These are phyloP conservation scores for Cydia pomonella DNA, from an alignment of 1,140 invertebrate species.

Conservation along the genomic window DNA sequence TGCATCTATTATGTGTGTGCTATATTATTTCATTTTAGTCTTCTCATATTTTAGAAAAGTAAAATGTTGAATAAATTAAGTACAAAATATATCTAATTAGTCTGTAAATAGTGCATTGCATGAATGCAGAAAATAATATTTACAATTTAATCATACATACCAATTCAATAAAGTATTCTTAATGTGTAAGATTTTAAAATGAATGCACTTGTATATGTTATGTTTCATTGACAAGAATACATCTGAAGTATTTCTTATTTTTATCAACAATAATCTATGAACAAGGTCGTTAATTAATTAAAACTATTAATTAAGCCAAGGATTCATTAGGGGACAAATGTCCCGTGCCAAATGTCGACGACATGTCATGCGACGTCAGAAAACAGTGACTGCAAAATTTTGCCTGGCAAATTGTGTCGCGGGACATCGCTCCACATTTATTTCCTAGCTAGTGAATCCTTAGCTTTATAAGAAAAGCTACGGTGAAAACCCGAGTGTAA, in stretches of 20 bases:
- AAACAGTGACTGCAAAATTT: no score
- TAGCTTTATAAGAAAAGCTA: constrained; percentile 6
- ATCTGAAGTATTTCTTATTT: constrained; percentile 1
- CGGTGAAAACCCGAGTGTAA: constrained; percentile 11
- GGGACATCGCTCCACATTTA: no score
- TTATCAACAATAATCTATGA: constrained; percentile 28
- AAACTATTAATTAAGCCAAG: constrained; percentile 17
- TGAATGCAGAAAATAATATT: neutral
- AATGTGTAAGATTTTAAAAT: neutral
- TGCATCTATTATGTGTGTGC: neutral
- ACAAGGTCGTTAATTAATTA: constrained; percentile 15
- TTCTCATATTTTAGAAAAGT: neutral
- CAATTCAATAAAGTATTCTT: constrained; percentile 1
- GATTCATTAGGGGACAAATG: neutral
- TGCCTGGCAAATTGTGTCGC: neutral
- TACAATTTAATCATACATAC: constrained; percentile 2
- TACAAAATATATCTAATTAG: constrained; percentile 3
- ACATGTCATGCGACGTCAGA: neutral
- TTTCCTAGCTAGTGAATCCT: neutral
- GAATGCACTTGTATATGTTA: neutral
- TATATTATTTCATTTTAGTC: neutral
- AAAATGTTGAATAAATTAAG: neutral
- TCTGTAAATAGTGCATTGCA: neutral
- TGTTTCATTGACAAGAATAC: neutral
- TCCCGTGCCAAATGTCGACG: neutral